Base-by-base conservation (phyloP, 2,888 invertebrate genomes). In the Pyrgus malvae region DNA sequence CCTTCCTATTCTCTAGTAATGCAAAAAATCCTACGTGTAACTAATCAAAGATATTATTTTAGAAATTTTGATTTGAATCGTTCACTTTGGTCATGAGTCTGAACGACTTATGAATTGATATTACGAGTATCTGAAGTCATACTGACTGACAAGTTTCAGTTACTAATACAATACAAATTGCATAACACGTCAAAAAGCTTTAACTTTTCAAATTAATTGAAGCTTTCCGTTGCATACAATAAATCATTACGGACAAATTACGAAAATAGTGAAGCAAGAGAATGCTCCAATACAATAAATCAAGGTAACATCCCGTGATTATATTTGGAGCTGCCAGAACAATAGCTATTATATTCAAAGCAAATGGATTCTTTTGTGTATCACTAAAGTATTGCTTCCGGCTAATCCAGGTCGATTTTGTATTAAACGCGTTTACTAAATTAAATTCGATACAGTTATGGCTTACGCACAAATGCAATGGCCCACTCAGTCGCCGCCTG, bases 331-430 rank as follows among this genome's bases (percentile, higher is more conserved):
- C 54, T 46, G 66, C 66, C 75, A 77, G 78, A 85, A 88, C 88
- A 89, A 89, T 88, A 70, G 84, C 88, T 74, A 88, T 88, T 87
- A 88, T 87, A 76, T 80, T 81, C 78, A 75, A 76, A 81, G 76
- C 79, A 83, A 82, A 87, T 83, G 81, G 79, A 79, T 74, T 76
- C 74, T 76, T 76, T 78, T 79, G 69, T 80, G 70, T 65, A 74
- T 78, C 77, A 76, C 69, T 80, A 80, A 83, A 78, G 74, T 72
- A 83, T 84, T 69, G 78, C 83, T 85, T 88, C 85, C 87, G 83
- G 79, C 74, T 69, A 71, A 74, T 72, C 64, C 72, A 70, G 72
- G 72, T 59, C 72, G 74, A 73, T 77, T 80, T 75, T 69, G 76
- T 79, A 76, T 72, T 70, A 67, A 71, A 70, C 51, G 50, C 50